A percentile compares a stretch with the other conserved stretches of the same genome.
phyloP scores from a whole-genome alignment of 2,888 invertebrate genomes.

The Cerastis leucographa region DNA sequence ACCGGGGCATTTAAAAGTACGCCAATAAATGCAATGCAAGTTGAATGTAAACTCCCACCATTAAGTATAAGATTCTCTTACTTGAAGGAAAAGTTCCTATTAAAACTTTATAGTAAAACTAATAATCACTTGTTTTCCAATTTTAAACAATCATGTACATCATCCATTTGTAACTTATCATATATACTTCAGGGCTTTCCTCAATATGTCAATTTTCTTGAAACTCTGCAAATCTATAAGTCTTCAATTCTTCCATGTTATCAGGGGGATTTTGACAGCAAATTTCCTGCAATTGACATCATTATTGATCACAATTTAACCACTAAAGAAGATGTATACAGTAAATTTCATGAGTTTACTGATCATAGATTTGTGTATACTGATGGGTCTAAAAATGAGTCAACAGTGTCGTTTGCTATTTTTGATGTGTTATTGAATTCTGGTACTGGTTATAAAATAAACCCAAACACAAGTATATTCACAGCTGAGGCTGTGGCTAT shows the following conservation, averaged over 20 bases:
- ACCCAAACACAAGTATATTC: conserved; percentile 3
- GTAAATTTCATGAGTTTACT: neutral
- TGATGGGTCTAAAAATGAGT: neutral
- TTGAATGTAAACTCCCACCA: no score
- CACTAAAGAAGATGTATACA: neutral
- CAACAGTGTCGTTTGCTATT: conserved; percentile 1
- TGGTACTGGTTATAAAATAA: conserved; percentile 5
- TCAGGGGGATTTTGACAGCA: neutral
- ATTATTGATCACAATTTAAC: conserved; percentile 4
- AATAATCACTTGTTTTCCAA: no score
- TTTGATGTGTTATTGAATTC: neutral
- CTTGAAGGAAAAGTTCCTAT: no score
- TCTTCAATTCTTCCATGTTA: neutral
- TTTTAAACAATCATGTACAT: no score
- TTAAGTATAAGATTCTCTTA: no score
- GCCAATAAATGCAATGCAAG: neutral
- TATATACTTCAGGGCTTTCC: no score
- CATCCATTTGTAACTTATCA: no score
- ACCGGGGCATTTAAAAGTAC: neutral
- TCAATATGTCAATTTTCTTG: no score
- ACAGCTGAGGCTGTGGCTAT: neutral
- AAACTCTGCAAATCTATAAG: neutral
- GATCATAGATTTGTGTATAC: neutral
- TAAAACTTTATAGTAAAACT: no score
- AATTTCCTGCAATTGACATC: neutral